Percentiles rank a stretch among this genome's conserved stretches.
These are phyloP conservation scores for Podocnemis expansa DNA, from an alignment of 2,113 vertebrate genomes.

Conservation along the genomic window DNA sequence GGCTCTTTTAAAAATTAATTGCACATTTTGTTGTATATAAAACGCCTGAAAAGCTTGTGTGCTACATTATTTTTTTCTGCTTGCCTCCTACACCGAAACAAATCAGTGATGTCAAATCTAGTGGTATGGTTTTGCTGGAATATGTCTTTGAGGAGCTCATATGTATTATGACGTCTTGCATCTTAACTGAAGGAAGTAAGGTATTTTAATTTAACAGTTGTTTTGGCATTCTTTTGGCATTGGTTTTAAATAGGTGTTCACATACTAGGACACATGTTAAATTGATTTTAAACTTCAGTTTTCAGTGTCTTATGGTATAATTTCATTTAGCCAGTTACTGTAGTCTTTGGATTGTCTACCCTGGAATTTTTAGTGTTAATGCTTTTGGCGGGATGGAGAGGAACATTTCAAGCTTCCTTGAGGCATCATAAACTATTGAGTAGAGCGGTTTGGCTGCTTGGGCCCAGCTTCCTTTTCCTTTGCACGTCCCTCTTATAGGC, in stretches of 20 bases:
- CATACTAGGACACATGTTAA: neutral
- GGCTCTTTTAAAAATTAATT: neutral
- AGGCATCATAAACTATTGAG: neutral
- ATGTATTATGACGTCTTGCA: neutral
- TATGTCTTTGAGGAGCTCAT: conserved; percentile 9
- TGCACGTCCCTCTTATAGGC: neutral
- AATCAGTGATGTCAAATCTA: conserved; percentile 3
- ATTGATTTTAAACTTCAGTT: neutral
- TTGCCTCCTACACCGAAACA: neutral
- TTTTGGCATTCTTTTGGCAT: neutral
- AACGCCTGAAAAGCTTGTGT: neutral
- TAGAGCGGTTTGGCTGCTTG: neutral
- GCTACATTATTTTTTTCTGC: neutral
- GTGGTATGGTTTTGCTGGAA: conserved; percentile 6
- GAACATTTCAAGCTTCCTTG: neutral
- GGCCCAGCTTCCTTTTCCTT: neutral
- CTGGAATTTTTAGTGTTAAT: neutral
- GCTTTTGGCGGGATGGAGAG: neutral
- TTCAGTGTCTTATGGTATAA: neutral
- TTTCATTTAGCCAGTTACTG: neutral
- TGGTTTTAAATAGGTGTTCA: neutral
- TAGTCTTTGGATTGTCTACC: neutral
- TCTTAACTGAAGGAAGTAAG: neutral
- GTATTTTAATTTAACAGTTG: neutral
- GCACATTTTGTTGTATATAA: conserved; percentile 15